Base-by-base conservation (phyloP, 2,888 invertebrate genomes). In the Euproctis similis region DNA sequence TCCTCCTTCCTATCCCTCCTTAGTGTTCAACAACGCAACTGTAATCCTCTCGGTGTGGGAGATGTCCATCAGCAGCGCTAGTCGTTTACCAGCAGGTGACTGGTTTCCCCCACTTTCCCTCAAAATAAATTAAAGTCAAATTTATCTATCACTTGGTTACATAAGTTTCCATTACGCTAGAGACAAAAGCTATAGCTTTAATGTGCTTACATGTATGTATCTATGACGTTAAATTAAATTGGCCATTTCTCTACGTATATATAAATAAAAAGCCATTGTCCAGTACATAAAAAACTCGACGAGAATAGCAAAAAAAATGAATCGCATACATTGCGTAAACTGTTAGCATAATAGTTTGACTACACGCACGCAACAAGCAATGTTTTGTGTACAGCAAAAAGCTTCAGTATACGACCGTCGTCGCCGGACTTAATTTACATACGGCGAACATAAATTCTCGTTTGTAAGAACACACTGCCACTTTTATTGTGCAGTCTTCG, bases 401-500 rank as follows among this genome's bases (percentile, higher is more conserved):
- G 50, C 49, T 40, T 42, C 33, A 48, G 58, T 53, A 55, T 59
- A 6, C n/a, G n/a, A n/a, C n/a, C 61, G 63, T 58, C 63, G 64
- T 55, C 69, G 60, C 66, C 65, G 59, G 57, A 52, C 62, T 59
- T 70, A 66, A 84, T 84, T 84, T 80, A 65, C 84, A 84, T 82
- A 75, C 59, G 62, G 56, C 51, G 67, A 65, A 69, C 78, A 78
- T 84, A 81, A 82, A 82, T 84, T 77, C 81, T 81, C 77, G 81
- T 82, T 82, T 81, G 81, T 77, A 82, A 75, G 80, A 76, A 77
- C 76, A 67, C 64, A 64, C 67, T 78, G 77, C 75, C 80, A 80
- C 75, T 82, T 82, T 82, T 84, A 84, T 80, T 80, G 78, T 80
- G 63, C 64, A 65, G 66, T 64, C 63, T 71, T 70, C 65, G 71